Base-by-base conservation (phyloP, 30 jellyfish, hydroid and myxozoan species). In the Aurelia aurita complex sp. Pacific region DNA sequence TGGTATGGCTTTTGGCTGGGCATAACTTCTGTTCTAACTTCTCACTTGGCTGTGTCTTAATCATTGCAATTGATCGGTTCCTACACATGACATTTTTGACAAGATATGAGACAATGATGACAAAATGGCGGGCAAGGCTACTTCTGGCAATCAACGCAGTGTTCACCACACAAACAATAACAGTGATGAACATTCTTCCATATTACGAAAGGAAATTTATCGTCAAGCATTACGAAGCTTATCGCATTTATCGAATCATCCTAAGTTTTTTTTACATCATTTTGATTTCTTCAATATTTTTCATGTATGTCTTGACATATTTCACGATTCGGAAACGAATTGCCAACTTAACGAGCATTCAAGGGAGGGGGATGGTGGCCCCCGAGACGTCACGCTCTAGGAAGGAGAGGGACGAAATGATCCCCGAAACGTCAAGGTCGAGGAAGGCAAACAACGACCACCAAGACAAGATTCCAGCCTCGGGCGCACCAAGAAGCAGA, bases 11-110 rank as follows among this genome's bases (percentile, higher is more conserved):
- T 12, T 2, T 71, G 3, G 81, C 74, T 17, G n/a, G 33, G n/a
- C 77, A 60, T 23, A 19, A n/a, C 51, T 69, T 83, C 73, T 83
- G 35, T 80, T 53, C 55, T 38, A 73, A 73, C 29, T 69, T 83
- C 43, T 83, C 92, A 15, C 66, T 54, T 8, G 84, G 62, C 3
- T 38, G 63, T 33, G 18, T 83, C 40, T 40, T 83, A 52, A 83
- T 73, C 50, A 63, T 83, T 2, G 77, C 87, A 2, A 46, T 83
- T 19, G 92, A 83, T 51, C 92, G 92, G 15, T 83, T 53, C 35
- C 14, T 83, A 7, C 92, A 83, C 92, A 72, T 83, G 87, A 72
- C 64, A 33, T 73, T 18, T 33, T 10, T 66, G 42, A 15, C 60
- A 23, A 17, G 69, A 29, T 83, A 83, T 50, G 34, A 46, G 2